Base-by-base conservation (phyloP, 2,888 invertebrate species). In the Meliscaeva auricollis region DNA sequence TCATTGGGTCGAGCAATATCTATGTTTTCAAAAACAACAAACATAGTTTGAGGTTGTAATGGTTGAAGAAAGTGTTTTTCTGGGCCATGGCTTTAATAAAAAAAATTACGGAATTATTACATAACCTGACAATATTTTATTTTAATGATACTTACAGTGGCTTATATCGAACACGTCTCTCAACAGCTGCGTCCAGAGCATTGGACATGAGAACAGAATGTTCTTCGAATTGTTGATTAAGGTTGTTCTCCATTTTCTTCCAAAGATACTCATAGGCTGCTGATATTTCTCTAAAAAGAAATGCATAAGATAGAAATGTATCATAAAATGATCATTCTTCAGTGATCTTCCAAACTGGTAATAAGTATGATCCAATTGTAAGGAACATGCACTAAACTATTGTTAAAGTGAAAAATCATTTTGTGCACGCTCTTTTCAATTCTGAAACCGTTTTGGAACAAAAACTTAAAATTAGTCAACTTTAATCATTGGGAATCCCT, bases 21-120 rank as follows among this genome's bases (percentile, higher is more conserved):
- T 38, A 96, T 94, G 80, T 95, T 96, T 88, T 96, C 95, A 88
- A 96, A 95, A 8, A 96, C 93, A 32, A 96, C 93, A 88, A 94
- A 96, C 62, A 96, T 93, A 50, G 95, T 93, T 48, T 95, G 94
- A 0, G 94, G 93, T 46, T 94, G 93, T 17, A 96, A 90, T 0
- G 95, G 93, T 89, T 95, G 94, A 0, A 91, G 80, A 32, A 79
- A 60, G 30, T 89, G 72, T 81, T 92, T 93, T 17, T 89, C 90
- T 1, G 91, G 89, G 0, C 93, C 93, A 85, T 93, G 93, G 0
- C 91, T 90, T 6, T 7, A 83, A 75, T 20, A 54, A 60, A 30
- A 30, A 17, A 15, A 30, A 46, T 11, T 22, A 7, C 13, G 15
- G 2, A 5, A 20, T 0, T 30, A 7, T 7, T n/a, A 9, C 3